Percentiles rank a stretch among this genome's conserved stretches.
These are phyloP conservation scores for Falcunculus frontatus DNA, from an alignment of 2,113 vertebrate genomes.

Conservation along the genomic window DNA sequence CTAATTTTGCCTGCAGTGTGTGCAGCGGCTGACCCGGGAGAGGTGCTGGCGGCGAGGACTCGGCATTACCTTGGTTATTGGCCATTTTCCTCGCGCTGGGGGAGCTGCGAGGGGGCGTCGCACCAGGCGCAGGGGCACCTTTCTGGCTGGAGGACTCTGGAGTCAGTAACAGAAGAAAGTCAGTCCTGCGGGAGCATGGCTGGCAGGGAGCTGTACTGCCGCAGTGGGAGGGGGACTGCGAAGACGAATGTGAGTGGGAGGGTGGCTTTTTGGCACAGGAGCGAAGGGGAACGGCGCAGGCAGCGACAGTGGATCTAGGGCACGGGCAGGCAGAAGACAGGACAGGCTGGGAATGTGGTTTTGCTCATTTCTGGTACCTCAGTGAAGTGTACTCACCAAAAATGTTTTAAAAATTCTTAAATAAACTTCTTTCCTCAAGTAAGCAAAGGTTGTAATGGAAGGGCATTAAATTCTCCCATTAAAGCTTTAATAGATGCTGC, in stretches of 20 bases:
- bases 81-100: slow-evolving; percentile 67
- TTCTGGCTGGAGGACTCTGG: slow-evolving; percentile 68
- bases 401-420: neutral
- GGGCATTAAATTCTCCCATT: neutral
- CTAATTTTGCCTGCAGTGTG: neutral
- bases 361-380: slow-evolving; percentile 57
- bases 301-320: neutral
- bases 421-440: neutral
- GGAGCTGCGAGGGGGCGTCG: slow-evolving; percentile 67
- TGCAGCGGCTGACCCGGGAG: neutral
- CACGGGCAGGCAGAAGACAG: neutral
- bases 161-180: slow-evolving; percentile 67
- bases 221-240: slow-evolving; percentile 21
- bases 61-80: slow-evolving; percentile 64
- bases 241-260: slow-evolving; percentile 19
- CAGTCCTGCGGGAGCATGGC: slow-evolving; percentile 19
- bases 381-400: neutral
- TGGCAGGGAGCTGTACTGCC: neutral
- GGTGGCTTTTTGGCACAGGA: slow-evolving; percentile 1
- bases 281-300: neutral
- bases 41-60: neutral
- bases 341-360: neutral
- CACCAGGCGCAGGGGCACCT: slow-evolving; percentile 36
- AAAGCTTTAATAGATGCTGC: neutral
- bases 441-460: neutral